Percentiles rank a stretch among this genome's conserved stretches.
These are phyloP conservation scores for Ichneumoninae sp. DNA, from an alignment of 2,888 invertebrate species.

Conservation along the genomic window DNA sequence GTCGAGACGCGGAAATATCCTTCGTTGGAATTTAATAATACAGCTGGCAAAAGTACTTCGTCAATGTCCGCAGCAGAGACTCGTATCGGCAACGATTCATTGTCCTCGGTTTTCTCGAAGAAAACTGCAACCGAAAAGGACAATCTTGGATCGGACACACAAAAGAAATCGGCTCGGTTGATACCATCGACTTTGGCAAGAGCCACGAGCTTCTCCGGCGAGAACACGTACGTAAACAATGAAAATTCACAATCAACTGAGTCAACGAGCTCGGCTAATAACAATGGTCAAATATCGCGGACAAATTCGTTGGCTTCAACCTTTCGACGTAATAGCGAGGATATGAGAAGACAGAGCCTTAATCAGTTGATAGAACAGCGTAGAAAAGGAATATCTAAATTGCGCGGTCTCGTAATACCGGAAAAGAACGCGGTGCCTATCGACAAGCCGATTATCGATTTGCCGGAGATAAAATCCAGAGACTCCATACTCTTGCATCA, in stretches of 20 bases:
- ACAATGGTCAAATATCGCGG: slow-evolving; percentile 74
- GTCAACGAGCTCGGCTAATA: slow-evolving; percentile 82
- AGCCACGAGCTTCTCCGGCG: slow-evolving; percentile 84
- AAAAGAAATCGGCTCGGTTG: slow-evolving; percentile 16
- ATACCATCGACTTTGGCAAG: slow-evolving; percentile 72
- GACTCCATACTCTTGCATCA: slow-evolving; percentile 85
- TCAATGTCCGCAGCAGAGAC: not conserved
- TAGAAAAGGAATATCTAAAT: slow-evolving; percentile 92
- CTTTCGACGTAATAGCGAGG: slow-evolving; percentile 79
- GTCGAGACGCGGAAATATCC: slow-evolving; percentile 55
- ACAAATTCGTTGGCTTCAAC: slow-evolving; percentile 80
- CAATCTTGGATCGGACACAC: not conserved
- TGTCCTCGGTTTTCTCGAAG: slow-evolving; percentile 12
- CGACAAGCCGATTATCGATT: slow-evolving; percentile 88
- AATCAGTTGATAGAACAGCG: slow-evolving; percentile 92
- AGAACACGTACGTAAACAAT: slow-evolving; percentile 80
- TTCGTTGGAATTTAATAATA: slow-evolving; percentile 28
- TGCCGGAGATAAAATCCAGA: slow-evolving; percentile 93
- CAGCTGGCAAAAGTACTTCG: slow-evolving; percentile 12
- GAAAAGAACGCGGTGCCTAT: slow-evolving; percentile 87
- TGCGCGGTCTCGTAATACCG: slow-evolving; percentile 95
- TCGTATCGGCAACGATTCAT: slow-evolving; percentile 15
- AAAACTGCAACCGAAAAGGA: slow-evolving; percentile 25
- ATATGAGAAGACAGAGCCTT: slow-evolving; percentile 88
- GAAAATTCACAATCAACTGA: slow-evolving; percentile 84